phyloP scores from a whole-genome alignment of 2,113 vertebrate species.

The Plestiodon gilberti region DNA sequence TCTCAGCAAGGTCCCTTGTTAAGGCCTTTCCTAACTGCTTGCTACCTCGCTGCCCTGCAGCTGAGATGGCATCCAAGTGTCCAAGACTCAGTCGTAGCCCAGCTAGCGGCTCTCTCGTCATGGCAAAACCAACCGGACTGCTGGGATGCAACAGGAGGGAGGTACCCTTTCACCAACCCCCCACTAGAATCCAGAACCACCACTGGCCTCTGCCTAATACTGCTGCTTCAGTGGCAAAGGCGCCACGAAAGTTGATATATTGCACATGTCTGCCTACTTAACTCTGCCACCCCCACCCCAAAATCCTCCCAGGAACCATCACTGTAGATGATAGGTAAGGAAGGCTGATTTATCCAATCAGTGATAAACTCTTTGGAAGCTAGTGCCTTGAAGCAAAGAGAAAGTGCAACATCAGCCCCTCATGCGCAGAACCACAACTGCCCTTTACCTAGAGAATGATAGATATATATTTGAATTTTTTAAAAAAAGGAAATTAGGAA shows the following conservation, averaged over 20 bases:
- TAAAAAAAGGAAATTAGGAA: neutral
- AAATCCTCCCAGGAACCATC: neutral
- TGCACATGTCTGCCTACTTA: neutral
- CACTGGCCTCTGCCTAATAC: too few species aligned
- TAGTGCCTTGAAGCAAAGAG: neutral
- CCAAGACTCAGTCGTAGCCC: neutral
- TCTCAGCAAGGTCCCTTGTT: too few species aligned
- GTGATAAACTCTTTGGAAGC: conserved; percentile 25
- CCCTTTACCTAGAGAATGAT: neutral
- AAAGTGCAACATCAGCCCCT: neutral
- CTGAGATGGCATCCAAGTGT: neutral
- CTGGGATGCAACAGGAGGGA: neutral
- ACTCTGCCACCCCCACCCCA: neutral
- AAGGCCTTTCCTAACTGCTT: neutral
- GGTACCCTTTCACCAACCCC: neutral
- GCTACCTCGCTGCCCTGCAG: neutral
- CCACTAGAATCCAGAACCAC: neutral
- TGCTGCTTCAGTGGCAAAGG: neutral
- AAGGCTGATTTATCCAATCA: neutral
- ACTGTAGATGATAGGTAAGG: neutral
- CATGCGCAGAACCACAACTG: conserved; percentile 4
- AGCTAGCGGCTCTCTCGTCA: neutral
- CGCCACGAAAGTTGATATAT: neutral
- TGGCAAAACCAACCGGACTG: neutral
- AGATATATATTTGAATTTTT: neutral